Percentiles rank a stretch among this genome's conserved stretches.
These are phyloP conservation scores for Tetrax tetrax DNA, from an alignment of 2,113 vertebrate genomes.

Conservation along the genomic window DNA sequence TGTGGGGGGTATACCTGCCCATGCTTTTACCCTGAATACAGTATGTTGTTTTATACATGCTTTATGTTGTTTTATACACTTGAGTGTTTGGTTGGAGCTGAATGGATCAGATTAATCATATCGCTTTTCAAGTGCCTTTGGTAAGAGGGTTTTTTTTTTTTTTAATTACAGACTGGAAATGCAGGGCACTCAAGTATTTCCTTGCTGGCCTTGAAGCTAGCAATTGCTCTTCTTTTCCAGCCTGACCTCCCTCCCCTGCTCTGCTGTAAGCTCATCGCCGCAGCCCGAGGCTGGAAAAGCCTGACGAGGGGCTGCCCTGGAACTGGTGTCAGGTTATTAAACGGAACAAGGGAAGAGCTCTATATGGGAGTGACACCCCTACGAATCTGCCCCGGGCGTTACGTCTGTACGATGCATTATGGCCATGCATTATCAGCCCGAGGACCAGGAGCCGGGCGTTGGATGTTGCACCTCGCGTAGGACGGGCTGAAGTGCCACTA, in stretches of 20 bases:
- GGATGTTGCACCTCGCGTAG: background rate
- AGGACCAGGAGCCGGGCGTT: rapidly evolving
- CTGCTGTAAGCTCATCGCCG: background rate
- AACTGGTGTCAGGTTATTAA: slow-evolving; percentile 17
- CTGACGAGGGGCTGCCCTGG: background rate
- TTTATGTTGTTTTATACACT: background rate
- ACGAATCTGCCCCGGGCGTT: background rate
- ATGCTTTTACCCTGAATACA: rapidly evolving
- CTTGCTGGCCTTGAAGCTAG: background rate
- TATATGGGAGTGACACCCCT: background rate
- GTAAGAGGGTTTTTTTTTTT: background rate
- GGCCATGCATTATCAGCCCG: background rate
- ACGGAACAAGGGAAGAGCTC: background rate
- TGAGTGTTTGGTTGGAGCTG: background rate
- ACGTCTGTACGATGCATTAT: rapidly evolving
- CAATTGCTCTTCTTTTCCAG: background rate
- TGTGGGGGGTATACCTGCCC: background rate
- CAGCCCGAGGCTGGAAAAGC: slow-evolving; percentile 4
- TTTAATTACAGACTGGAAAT: background rate
- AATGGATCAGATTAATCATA: background rate
- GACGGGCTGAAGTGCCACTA: background rate
- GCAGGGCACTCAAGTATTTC: background rate
- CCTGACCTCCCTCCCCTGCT: background rate
- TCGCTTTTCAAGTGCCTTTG: background rate
- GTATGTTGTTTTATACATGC: background rate